A percentile compares a stretch with the other conserved stretches of the same genome.
phyloP scores from a whole-genome alignment of 64 coral and sea anemone species.

The Astreopora myriophthalma region DNA sequence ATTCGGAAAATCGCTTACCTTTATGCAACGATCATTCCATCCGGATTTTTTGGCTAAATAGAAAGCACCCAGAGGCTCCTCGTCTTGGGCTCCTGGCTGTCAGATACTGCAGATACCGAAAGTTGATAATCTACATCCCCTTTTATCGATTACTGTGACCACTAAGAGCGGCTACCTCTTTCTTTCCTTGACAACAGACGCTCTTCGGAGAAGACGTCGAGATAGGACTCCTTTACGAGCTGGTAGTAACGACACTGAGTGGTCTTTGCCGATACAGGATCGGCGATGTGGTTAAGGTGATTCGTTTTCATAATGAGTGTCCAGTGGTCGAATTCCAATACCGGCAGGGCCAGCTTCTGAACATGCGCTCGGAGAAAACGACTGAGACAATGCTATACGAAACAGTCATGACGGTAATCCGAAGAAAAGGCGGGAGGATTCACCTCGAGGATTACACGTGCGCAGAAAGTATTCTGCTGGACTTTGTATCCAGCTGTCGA shows the following conservation, averaged over 20 bases:
- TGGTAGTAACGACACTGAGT: conserved; percentile 56
- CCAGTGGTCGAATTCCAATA: conserved; percentile 67
- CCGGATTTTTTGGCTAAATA: too few species aligned
- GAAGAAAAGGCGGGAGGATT: not conserved
- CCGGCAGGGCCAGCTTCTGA: conserved; percentile 57
- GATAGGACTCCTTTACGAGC: conserved; percentile 15
- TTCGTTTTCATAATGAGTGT: conserved; percentile 50
- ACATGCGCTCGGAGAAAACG: conserved; percentile 71
- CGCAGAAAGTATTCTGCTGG: conserved; percentile 54
- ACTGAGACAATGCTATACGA: conserved; percentile 61
- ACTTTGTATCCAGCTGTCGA: not conserved
- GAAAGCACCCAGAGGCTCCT: too few species aligned
- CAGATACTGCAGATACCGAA: too few species aligned
- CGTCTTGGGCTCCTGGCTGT: too few species aligned
- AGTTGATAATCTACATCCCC: too few species aligned
- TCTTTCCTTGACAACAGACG: conserved; percentile 1
- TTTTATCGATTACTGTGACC: too few species aligned
- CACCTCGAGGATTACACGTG: conserved; percentile 66
- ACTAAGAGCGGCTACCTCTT: too few species aligned
- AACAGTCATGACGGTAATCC: conserved; percentile 11
- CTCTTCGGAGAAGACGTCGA: conserved; percentile 58
- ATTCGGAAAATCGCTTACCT: too few species aligned
- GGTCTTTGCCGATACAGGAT: conserved; percentile 69
- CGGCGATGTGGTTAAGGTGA: conserved; percentile 60
- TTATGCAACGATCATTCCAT: too few species aligned